Evolutionary conservation across 2,797 vertebrate species (phyloP).

Genomic region (Leptodactylus fallax): DNA sequence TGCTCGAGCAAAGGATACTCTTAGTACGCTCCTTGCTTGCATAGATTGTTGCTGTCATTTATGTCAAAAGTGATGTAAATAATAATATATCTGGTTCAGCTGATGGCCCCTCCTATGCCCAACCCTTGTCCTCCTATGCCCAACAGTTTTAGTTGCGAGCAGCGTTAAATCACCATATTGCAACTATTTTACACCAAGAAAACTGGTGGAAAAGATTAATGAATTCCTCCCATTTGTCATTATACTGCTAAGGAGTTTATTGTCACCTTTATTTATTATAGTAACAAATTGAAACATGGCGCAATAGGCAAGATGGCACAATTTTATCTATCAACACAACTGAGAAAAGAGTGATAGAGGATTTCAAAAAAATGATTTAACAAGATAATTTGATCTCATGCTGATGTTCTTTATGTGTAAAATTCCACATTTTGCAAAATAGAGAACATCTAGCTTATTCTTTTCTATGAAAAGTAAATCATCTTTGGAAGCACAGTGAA

Average conservation of each 20-base stretch:
- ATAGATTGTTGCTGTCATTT: too few species aligned
- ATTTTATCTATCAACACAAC: not conserved
- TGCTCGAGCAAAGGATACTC: too few species aligned
- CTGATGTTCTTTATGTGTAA: constrained; percentile 17
- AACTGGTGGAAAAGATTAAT: too few species aligned
- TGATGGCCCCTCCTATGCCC: too few species aligned
- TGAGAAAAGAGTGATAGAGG: not conserved
- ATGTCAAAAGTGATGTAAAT: too few species aligned
- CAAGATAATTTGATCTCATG: constrained; percentile 27
- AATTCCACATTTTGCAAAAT: constrained; percentile 19
- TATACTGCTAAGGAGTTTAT: not conserved
- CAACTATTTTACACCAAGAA: too few species aligned
- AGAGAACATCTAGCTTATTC: not conserved
- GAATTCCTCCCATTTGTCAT: not conserved
- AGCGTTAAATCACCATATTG: too few species aligned
- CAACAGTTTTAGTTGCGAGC: too few species aligned
- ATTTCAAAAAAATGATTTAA: constrained; percentile 21
- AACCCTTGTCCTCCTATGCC: too few species aligned
- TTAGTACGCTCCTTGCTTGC: too few species aligned
- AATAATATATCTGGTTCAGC: too few species aligned
- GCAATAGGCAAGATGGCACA: not conserved
- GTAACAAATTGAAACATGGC: not conserved
- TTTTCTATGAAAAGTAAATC: constrained; percentile 29
- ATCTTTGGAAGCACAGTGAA: constrained; percentile 12
- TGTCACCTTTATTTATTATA: not conserved